phyloP scores from a whole-genome alignment of 30 jellyfish, hydroid and myxozoan genomes.

The Chrysaora quinquecirrha region DNA sequence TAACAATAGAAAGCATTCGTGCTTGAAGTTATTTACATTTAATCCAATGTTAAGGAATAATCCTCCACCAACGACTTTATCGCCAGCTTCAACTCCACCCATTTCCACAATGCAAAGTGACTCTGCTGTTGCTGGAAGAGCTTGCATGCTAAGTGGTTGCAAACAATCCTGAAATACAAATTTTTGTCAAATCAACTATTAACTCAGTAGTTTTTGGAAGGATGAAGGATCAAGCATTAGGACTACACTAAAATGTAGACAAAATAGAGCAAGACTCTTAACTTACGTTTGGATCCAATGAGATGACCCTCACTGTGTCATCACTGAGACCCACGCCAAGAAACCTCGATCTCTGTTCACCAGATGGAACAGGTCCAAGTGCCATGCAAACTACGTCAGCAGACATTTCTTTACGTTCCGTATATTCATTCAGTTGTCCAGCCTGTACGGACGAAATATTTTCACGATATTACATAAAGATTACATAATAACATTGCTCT shows the following conservation, averaged over 20 bases:
- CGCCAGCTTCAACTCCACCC: constrained; percentile 95
- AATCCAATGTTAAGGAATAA: constrained; percentile 90
- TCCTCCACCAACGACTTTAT: constrained; percentile 85
- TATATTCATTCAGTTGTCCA: constrained; percentile 97
- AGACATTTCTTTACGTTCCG: constrained; percentile 98
- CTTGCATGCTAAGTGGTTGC: constrained; percentile 99
- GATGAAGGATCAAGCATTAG: not conserved
- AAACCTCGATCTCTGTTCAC: constrained; percentile 96
- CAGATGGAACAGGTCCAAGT: constrained; percentile 99
- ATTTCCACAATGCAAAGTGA: constrained; percentile 98
- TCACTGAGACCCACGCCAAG: constrained; percentile 94
- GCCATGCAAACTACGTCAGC: constrained; percentile 99
- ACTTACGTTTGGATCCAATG: constrained; percentile 95
- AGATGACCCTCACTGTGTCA: constrained; percentile 94
- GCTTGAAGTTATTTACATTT: constrained; percentile 80
- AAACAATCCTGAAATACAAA: constrained; percentile 83
- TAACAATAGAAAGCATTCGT: no score
- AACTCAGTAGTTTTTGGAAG: no score
- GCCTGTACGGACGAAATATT: constrained; percentile 36
- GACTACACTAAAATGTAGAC: not conserved
- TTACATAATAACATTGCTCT: no score
- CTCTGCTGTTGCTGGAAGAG: constrained; percentile 98
- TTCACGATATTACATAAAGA: no score
- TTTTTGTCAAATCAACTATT: not conserved
- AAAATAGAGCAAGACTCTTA: not conserved